Evolutionary conservation across 2,888 invertebrate species (phyloP).

Genomic region (Heteromurus nitidus): DNA sequence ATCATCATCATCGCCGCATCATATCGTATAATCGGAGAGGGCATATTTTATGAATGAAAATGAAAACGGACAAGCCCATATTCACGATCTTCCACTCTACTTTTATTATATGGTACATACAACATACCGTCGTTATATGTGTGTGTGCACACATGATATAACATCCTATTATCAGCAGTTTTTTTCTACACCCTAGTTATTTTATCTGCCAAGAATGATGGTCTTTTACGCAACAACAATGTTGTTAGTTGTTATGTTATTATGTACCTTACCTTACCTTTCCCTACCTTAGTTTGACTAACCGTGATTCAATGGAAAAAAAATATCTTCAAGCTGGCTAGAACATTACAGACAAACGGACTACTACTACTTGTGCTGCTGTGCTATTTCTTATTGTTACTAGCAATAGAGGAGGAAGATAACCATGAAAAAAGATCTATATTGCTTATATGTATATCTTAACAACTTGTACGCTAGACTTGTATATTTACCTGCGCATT

Average conservation of each 20-base stretch:
- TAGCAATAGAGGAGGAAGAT: no score
- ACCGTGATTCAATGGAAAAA: slow-evolving; percentile 35
- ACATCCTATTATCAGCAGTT: slow-evolving; percentile 29
- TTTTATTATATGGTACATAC: slow-evolving; percentile 19
- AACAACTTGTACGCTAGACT: no score
- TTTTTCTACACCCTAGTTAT: slow-evolving; percentile 14
- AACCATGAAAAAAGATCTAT: no score
- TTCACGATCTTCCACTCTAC: slow-evolving; percentile 61
- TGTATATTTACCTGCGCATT: no score
- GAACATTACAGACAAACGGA: no score
- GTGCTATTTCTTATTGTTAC: no score
- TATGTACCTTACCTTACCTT: slow-evolving; percentile 56
- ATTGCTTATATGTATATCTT: no score
- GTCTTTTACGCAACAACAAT: slow-evolving; percentile 21
- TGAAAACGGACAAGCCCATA: slow-evolving; percentile 69
- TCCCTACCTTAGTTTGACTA: slow-evolving; percentile 55
- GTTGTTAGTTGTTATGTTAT: slow-evolving; percentile 29
- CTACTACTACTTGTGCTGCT: no score
- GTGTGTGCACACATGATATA: no score
- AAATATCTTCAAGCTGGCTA: no score
- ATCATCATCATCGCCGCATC: slow-evolving; percentile 33
- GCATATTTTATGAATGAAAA: slow-evolving; percentile 70
- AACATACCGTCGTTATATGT: neutral
- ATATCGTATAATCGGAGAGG: slow-evolving; percentile 10
- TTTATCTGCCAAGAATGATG: slow-evolving; percentile 1